phyloP scores from a whole-genome alignment of 2,888 invertebrate genomes.

The Oligia strigilis region DNA sequence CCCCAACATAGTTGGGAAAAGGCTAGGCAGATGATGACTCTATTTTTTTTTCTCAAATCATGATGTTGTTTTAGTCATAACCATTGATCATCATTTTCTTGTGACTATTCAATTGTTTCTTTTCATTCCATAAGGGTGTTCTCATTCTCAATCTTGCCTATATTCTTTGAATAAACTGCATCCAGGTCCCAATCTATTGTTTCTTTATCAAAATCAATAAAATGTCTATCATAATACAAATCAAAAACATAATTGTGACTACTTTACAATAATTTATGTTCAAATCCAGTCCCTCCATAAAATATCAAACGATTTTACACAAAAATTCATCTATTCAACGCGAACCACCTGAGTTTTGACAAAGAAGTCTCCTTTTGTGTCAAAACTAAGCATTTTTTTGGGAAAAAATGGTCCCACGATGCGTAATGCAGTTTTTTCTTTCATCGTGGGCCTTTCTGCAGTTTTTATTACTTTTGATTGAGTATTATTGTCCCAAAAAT shows the following conservation, averaged over 20 bases:
- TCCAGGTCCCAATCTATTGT: background rate
- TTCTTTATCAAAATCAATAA: conserved; percentile 1
- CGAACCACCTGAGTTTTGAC: conserved; percentile 81
- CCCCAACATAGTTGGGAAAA: too few relatives aligned
- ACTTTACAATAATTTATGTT: conserved; percentile 53
- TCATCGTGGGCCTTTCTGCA: conserved; percentile 67
- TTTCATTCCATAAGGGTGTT: too few relatives aligned
- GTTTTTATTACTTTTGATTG: conserved; percentile 79
- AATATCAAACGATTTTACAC: conserved; percentile 62
- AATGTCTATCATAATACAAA: conserved; percentile 24
- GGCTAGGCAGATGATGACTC: too few relatives aligned
- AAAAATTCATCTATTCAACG: conserved; percentile 72
- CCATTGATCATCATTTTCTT: too few relatives aligned
- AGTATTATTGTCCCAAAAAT: conserved; percentile 70
- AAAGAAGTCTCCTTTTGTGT: conserved; percentile 76
- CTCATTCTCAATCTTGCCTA: background rate
- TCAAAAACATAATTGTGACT: conserved; percentile 36
- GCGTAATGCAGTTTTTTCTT: conserved; percentile 80
- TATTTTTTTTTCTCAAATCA: too few relatives aligned
- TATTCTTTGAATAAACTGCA: background rate
- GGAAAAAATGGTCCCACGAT: conserved; percentile 83
- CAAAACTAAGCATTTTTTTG: conserved; percentile 74
- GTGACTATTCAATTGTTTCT: too few relatives aligned
- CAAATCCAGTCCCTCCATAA: conserved; percentile 38
- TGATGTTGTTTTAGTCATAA: too few relatives aligned